A percentile compares a stretch with the other conserved stretches of the same genome.
These are phyloP conservation scores for Ictalurus furcatus DNA, from an alignment of 2,113 vertebrate genomes.

Conservation along the genomic window DNA sequence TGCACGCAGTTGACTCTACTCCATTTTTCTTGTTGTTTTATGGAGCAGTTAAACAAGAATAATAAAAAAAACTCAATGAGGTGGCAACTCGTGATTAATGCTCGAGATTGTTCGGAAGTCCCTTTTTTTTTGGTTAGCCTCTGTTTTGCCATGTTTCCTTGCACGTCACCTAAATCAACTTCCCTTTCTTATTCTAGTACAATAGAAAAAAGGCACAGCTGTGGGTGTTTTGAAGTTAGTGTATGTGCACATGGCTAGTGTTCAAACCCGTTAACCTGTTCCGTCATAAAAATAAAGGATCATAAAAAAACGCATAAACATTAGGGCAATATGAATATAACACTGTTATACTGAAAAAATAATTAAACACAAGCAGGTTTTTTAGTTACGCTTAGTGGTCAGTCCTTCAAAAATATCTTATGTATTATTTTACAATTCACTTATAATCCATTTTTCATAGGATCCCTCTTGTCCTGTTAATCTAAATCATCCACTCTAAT, in stretches of 20 bases:
- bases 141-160: slow-evolving; percentile 52
- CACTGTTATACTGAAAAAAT: background rate
- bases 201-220: slow-evolving; percentile 32
- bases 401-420: background rate
- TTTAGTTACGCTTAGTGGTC: background rate
- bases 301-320: background rate
- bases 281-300: background rate
- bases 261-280: slow-evolving; percentile 30
- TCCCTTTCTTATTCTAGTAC: slow-evolving; percentile 42
- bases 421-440: background rate
- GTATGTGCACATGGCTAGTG: background rate
- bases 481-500: slow-evolving; percentile 52
- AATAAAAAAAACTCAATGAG: slow-evolving; percentile 9
- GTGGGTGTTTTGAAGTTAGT: slow-evolving; percentile 32
- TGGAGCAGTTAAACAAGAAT: slow-evolving; percentile 23
- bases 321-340: background rate
- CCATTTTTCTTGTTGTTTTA: background rate
- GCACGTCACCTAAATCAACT: slow-evolving; percentile 40
- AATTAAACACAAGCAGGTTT: background rate
- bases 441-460: background rate
- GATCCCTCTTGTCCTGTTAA: background rate
- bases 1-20: background rate
- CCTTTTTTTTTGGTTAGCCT: slow-evolving; percentile 41
- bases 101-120: slow-evolving; percentile 35
- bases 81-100: slow-evolving; percentile 36